Base-by-base conservation (phyloP, 2,797 vertebrate species). In the Pseudochirops corinnae region DNA sequence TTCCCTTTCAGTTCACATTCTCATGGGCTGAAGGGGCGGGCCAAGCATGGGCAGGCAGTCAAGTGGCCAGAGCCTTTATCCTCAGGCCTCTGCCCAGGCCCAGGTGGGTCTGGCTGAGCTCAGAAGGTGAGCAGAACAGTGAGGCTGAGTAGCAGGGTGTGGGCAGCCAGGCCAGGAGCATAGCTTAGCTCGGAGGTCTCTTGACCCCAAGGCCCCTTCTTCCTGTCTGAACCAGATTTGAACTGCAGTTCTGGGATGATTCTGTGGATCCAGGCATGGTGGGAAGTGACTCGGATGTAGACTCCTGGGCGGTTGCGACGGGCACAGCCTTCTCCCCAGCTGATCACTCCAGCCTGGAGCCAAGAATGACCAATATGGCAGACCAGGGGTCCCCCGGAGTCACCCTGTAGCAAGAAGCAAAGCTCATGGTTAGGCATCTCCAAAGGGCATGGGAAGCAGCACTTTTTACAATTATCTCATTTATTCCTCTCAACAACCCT, bases 321-420 rank as follows among this genome's bases (percentile, higher is more conserved):
- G 26, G 99, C 99, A 56, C 99, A 99, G 2, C 99, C 99, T 9
- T 99, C 98, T 0, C 99, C 99, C 99, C 99, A 99, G 93, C 99
- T 99, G 94, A 99, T 99, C 62, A 99, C n/a, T 2, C 99, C 99
- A 0, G 98, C 99, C 95, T 99, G 96, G 96, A 99, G 94, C 93
- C 99, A 99, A 0, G 97, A 93, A 53, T 95, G 96, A 10, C 98
- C 99, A 0, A 97, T 98, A 33, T 98, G 98, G 98, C 99, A 99
- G 50, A 99, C 99, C 95, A 99, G 96, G 0, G 99, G 99, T 11
- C 99, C 99, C 1, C 99, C 99, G 0, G 99, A 99, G 98, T 99
- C 99, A 0, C 99, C 99, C 99, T 99, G 94, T 0, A 1, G 33
- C 24, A 93, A 53, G 56, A 62, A 67, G 56, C 33, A 91, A 93